Base-by-base conservation (phyloP, 2,888 invertebrate species). In the Epiblema foenella region DNA sequence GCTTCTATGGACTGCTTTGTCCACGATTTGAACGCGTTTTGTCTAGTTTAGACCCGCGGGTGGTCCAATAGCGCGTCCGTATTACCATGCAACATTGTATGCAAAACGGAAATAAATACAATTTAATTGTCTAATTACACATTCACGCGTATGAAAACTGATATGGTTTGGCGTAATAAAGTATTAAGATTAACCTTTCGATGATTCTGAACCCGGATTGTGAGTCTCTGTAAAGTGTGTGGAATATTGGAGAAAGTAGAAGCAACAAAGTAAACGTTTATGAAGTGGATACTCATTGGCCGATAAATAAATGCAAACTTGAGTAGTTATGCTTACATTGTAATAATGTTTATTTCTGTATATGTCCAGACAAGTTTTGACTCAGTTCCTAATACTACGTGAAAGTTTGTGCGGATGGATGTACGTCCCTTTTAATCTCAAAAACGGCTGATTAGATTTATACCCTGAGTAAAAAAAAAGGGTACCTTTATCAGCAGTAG, bases 61-160 rank as follows among this genome's bases (percentile, higher is more conserved):
- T 78, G 82, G 82, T 83, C 82, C 65, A n/a, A n/a, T 39, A 69
- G 64, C 75, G 69, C 74, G 75, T 74, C 72, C 71, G 68, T 74
- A 79, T 78, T 80, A 79, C 74, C 77, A 78, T 77, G 69, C 73
- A 75, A 80, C 79, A 81, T 80, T 81, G 82, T 80, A 78, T 78
- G 79, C 79, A 77, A 78, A 80, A 75, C 73, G 33, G 74, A 74
- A 77, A 77, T 82, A 81, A 79, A 80, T 77, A 75, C 75, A 69
- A 76, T 78, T 76, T 78, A 76, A 81, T 79, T 79, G 71, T 78
- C 76, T 81, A 81, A 83, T 82, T 81, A 80, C 72, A 75, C 71
- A 77, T 78, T 76, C 78, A 72, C 73, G 69, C 73, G 68, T 56
- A 66, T 71, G 70, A 49, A 66, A 73, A 67, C 66, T 15, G 65